Conservation (phyloP, 2,797 vertebrate species). For the Graptemys geographica region DNA sequence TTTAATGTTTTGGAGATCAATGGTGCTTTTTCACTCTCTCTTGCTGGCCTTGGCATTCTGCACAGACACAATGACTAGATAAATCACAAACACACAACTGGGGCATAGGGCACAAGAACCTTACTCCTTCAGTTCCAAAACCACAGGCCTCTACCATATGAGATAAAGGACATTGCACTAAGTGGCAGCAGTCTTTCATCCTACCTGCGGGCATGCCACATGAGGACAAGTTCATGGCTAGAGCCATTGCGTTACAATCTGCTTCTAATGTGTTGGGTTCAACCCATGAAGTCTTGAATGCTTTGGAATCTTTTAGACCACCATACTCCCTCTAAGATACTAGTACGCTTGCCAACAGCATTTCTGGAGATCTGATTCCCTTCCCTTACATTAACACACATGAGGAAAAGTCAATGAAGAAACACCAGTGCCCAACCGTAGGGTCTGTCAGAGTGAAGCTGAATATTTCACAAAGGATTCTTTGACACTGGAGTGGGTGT, state of each 20-base stretch:
- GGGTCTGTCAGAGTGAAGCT: not conserved
- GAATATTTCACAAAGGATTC: too few relatives aligned
- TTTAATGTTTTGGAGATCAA: not conserved
- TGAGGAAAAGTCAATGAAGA: not conserved
- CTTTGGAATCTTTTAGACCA: not conserved
- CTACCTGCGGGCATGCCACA: not conserved
- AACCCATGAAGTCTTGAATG: not conserved
- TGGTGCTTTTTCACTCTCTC: not conserved
- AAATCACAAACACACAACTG: not conserved
- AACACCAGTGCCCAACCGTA: not conserved
- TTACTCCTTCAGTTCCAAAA: not conserved
- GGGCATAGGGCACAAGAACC: not conserved
- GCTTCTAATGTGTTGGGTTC: not conserved
- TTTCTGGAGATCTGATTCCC: not conserved
- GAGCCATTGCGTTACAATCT: not conserved
- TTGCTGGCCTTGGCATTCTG: not conserved
- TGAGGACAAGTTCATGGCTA: not conserved
- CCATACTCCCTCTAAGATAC: not conserved
- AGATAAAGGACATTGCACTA: not conserved
- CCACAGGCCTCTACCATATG: not conserved
- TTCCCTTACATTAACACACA: not conserved
- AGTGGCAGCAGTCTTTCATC: not conserved
- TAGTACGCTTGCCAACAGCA: not conserved
- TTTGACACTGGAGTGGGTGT: not conserved
- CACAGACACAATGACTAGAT: not conserved